phyloP scores from a whole-genome alignment of 2,888 invertebrate genomes.

The Seira sanloemensis region DNA sequence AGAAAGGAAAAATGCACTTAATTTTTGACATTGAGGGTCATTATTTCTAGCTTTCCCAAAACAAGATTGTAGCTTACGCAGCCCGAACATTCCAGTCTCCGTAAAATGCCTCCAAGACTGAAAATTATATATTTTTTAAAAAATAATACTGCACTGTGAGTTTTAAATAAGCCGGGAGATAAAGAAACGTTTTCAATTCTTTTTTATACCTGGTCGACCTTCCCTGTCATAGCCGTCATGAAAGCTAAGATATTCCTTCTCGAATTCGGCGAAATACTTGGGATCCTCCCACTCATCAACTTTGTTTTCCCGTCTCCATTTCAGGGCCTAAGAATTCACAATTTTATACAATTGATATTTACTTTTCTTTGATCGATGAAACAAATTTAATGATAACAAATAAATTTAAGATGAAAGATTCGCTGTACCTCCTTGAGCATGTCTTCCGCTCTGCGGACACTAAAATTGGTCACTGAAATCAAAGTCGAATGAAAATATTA shows the following conservation, averaged over 20 bases:
- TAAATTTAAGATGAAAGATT: too few species aligned
- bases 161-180: not conserved
- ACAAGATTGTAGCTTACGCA: not conserved
- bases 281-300: conserved; percentile 29
- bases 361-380: too few species aligned
- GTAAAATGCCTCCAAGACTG: conserved; percentile 33
- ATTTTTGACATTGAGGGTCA: not conserved
- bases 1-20: not conserved
- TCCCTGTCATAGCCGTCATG: conserved; percentile 26
- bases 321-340: conserved; percentile 25
- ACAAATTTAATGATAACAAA: too few species aligned
- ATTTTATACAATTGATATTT: too few species aligned
- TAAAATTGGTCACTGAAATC: conserved; percentile 29
- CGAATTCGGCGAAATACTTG: conserved; percentile 9
- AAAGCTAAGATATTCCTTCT: conserved; percentile 24
- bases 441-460: conserved; percentile 23
- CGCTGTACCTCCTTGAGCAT: conserved; percentile 45
- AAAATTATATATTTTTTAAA: not conserved
- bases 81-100: conserved; percentile 49
- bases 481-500: not conserved
- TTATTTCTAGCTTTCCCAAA: not conserved
- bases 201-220: conserved; percentile 27
- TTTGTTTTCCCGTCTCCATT: conserved; percentile 44
- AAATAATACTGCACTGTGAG: not conserved
- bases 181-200: not conserved